Percentiles rank a stretch among this genome's conserved stretches.
Evolutionary conservation across 2,797 vertebrate genomes (phyloP).

Genomic region (Lagorchestes hirsutus): DNA sequence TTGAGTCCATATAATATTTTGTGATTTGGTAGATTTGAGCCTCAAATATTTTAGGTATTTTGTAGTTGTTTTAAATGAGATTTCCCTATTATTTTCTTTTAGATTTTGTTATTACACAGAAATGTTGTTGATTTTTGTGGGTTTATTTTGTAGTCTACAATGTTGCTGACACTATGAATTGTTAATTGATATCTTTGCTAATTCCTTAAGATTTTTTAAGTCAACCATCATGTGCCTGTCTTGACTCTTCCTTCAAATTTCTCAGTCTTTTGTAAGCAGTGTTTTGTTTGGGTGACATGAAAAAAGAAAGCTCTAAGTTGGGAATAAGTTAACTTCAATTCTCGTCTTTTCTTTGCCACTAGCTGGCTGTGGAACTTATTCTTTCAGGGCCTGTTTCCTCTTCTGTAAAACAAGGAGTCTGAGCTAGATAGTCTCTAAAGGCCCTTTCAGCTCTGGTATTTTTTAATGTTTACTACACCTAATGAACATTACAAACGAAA

Average conservation of each 20-base stretch:
- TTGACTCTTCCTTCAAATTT: not conserved
- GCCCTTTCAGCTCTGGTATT: not conserved
- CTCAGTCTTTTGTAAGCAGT: not conserved
- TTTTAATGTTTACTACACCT: not conserved
- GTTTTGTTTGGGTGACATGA: not conserved
- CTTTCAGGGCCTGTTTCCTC: slow-evolving; percentile 23
- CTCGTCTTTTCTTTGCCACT: slow-evolving; percentile 36
- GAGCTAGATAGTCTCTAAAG: not conserved
- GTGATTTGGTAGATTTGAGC: not conserved
- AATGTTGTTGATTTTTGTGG: not conserved
- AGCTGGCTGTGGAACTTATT: not conserved
- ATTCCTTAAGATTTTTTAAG: not conserved
- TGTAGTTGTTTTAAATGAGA: not conserved
- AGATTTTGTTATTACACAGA: not conserved
- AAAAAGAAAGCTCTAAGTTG: not conserved
- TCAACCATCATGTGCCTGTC: not conserved
- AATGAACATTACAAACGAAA: not conserved
- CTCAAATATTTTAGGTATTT: not conserved
- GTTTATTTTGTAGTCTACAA: not conserved
- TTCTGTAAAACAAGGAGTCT: not conserved
- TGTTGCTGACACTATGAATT: not conserved
- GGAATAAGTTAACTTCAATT: slow-evolving; percentile 21
- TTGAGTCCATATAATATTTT: not conserved
- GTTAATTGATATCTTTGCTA: not conserved
- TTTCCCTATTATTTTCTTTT: not conserved